Conservation (phyloP, 2,113 vertebrate species). For the Danio rerio region GRCz12tu NC_133194.1:45088001-45088500, state of each 20-base stretch:
- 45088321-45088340: too few relatives aligned
- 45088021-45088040: not conserved
- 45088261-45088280: not conserved
- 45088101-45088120: slow-evolving; percentile 20
- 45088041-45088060: slow-evolving; percentile 28
- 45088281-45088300: too few relatives aligned
- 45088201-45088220: not conserved
- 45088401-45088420: too few relatives aligned
- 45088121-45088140: slow-evolving; percentile 6
- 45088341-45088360: too few relatives aligned
- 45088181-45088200: not conserved
- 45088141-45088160: not conserved
- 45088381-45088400: too few relatives aligned
- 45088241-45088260: not conserved
- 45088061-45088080: not conserved
- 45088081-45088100: slow-evolving; percentile 11
- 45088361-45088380: too few relatives aligned
- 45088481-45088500: too few relatives aligned
- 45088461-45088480: too few relatives aligned
- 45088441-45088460: too few relatives aligned
- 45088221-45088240: not conserved
- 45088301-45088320: too few relatives aligned
- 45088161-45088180: not conserved
- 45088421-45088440: too few relatives aligned
- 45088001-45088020: not conserved